A percentile compares a stretch with the other conserved stretches of the same genome.
These are phyloP conservation scores for Maniola hyperantus DNA, from an alignment of 2,888 invertebrate genomes.

Conservation along the genomic window DNA sequence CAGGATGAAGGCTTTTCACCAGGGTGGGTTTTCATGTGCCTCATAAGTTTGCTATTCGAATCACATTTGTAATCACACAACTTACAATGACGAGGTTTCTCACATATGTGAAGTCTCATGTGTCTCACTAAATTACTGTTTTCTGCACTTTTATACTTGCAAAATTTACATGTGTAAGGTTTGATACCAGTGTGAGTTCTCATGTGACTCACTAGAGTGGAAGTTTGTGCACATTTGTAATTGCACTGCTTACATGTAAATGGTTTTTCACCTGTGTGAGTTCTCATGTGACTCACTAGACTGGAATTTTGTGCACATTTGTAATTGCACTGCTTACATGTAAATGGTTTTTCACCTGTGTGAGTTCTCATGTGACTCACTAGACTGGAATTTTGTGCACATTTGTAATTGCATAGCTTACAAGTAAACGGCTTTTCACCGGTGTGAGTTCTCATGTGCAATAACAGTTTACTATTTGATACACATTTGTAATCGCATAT, in stretches of 20 bases:
- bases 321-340: neutral
- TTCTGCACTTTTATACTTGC: conserved; percentile 40
- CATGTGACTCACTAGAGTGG: neutral
- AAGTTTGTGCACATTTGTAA: neutral
- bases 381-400: neutral
- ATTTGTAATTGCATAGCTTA: neutral
- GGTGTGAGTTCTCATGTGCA: neutral
- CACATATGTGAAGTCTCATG: neutral
- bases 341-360: neutral
- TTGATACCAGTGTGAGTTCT: conserved; percentile 1
- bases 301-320: neutral
- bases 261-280: neutral
- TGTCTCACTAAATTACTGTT: neutral
- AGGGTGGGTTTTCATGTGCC: neutral
- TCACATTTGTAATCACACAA: neutral
- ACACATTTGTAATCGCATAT: too few relatives aligned
- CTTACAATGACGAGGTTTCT: neutral
- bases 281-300: neutral
- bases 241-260: neutral
- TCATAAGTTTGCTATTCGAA: neutral
- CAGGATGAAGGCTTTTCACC: neutral
- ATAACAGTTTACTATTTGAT: neutral
- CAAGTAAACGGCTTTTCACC: neutral
- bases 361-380: neutral
- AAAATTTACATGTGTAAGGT: conserved; percentile 37